Evolutionary conservation across 2,113 vertebrate species (phyloP), one percentile per base, ranked within the genome.

Genomic region (Sturnus vulgaris): DNA sequence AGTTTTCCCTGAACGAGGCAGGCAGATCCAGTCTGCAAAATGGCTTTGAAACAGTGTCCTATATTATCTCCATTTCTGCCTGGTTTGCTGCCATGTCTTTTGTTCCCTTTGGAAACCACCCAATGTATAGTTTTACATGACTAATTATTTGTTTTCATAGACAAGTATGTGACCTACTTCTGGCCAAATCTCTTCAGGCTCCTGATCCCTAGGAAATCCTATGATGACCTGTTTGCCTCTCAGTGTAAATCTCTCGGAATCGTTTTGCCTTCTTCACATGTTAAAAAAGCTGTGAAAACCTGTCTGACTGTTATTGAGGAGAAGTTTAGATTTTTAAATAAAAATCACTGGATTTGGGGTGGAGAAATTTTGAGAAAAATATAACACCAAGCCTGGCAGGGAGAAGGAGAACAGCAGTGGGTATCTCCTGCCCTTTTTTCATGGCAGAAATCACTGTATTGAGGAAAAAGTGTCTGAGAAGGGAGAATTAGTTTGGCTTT

Each of bases 141-240:
- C 53, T 84, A 70, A 93, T 94, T 91, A 78, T 93, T 97, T 96
- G 56, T 61, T 92, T 96, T 88, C 89, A 83, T 75, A 86, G 65
- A 77, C 76, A 94, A 95, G 37, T 93, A 88, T 80, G 85, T 90
- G 93, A 92, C 94, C 91, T 95, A 59, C 55, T 94, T 85, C 79
- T 84, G 72, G 57, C 60, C 80, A 92, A 49, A 90, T 57, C 73
- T 93, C 80, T 86, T 93, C 88, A 83, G 81, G 65, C 85, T 93
- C 79, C 81, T 56, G 86, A 94, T 96, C 60, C 68, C 44, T 94
- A 79, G 86, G 76, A 96, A 97, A 94, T 92, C 90, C 87, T 94
- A 40, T 66, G 71, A 53, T 93, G 85, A 77, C 82, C 75, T 73
- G 33, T 92, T 93, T 90, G 49, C 76, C 79, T 93, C 65, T 72